These are phyloP conservation scores for Macrochelys suwanniensis DNA, from an alignment of 2,797 vertebrate species.

Conservation along the genomic window DNA sequence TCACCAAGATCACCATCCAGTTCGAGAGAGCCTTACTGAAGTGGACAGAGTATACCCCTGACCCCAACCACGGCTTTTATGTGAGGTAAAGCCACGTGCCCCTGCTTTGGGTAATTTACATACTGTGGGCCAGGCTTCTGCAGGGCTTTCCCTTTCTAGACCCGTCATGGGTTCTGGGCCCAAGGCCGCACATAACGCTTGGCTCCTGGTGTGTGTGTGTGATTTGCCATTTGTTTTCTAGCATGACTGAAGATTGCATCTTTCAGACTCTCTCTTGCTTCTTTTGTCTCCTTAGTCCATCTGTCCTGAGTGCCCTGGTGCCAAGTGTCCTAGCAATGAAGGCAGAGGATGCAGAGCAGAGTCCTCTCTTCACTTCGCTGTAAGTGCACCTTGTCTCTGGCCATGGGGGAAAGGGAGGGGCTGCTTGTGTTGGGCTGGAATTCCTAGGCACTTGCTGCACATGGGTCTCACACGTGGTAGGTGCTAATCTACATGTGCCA, in stretches of 20 bases:
- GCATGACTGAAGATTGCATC: not conserved
- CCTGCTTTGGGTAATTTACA: not conserved
- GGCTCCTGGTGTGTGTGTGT: not conserved
- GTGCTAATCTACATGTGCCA: not conserved
- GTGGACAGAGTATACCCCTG: constrained; percentile 97
- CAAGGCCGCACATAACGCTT: no score
- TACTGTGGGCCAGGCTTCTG: not conserved
- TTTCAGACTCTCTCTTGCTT: not conserved
- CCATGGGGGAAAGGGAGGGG: not conserved
- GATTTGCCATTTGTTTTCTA: not conserved
- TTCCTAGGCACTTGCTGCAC: not conserved
- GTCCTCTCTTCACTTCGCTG: constrained; percentile 93
- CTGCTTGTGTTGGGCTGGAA: not conserved
- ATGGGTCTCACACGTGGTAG: not conserved
- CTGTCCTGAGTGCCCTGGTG: constrained; percentile 94
- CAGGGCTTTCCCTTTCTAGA: not conserved
- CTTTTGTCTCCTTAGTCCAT: constrained; percentile 85
- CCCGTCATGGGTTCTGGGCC: not conserved
- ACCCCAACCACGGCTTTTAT: constrained; percentile 97
- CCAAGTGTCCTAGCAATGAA: constrained; percentile 90
- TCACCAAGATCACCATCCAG: constrained; percentile 95
- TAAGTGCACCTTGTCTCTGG: constrained; percentile 81
- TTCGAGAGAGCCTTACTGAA: constrained; percentile 96
- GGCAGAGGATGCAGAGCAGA: constrained; percentile 83
- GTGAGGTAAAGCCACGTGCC: constrained; percentile 84